These are phyloP conservation scores for Gouania willdenowi DNA, from an alignment of 2,797 vertebrate genomes.

Conservation along the genomic window DNA sequence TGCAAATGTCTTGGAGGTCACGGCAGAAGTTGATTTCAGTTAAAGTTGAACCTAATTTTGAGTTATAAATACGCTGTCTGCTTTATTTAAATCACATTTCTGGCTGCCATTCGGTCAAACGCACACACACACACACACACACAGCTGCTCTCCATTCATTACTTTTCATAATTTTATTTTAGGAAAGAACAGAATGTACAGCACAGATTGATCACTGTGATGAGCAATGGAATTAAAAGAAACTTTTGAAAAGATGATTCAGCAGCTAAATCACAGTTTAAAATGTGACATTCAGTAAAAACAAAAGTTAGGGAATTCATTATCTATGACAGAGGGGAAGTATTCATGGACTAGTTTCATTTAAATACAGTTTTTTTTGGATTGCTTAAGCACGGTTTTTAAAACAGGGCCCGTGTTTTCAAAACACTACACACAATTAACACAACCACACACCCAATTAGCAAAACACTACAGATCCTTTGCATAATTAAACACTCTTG, in stretches of 20 bases:
- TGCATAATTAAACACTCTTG: too few relatives aligned
- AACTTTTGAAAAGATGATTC: slow-evolving; percentile 1
- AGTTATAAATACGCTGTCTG: not conserved
- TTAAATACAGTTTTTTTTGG: too few relatives aligned
- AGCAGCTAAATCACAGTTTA: slow-evolving; percentile 10
- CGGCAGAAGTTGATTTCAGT: not conserved
- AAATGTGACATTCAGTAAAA: slow-evolving; percentile 6
- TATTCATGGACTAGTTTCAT: too few relatives aligned
- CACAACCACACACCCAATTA: too few relatives aligned
- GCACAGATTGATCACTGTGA: slow-evolving; percentile 22
- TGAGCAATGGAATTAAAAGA: slow-evolving; percentile 7
- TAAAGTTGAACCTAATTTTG: slow-evolving; percentile 4
- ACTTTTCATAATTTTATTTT: slow-evolving; percentile 8
- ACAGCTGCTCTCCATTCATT: slow-evolving; percentile 14
- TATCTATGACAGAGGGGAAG: too few relatives aligned
- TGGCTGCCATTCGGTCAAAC: slow-evolving; percentile 15
- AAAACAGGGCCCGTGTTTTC: too few relatives aligned
- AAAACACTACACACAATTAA: too few relatives aligned
- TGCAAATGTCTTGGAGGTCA: not conserved
- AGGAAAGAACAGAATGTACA: slow-evolving; percentile 9
- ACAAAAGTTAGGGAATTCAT: too few relatives aligned
- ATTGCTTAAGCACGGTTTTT: too few relatives aligned
- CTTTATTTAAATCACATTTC: slow-evolving; percentile 17
- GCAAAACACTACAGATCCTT: too few relatives aligned
- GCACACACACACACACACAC: not conserved